phyloP scores from a whole-genome alignment of 2,888 invertebrate species.

The Tetrapedia diversipes region DNA sequence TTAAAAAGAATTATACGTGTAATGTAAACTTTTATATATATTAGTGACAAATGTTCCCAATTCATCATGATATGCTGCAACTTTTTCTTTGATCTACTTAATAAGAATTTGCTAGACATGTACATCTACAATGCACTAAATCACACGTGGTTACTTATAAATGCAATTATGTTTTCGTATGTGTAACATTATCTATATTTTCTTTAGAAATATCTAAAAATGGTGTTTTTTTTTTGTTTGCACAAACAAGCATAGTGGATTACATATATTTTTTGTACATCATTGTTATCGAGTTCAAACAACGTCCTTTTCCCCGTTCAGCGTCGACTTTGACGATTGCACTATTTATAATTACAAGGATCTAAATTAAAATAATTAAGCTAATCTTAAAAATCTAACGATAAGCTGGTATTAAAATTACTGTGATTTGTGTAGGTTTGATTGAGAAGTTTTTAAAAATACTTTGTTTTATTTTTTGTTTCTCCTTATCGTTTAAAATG shows the following conservation, averaged over 20 bases:
- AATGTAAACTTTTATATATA: slow-evolving; percentile 72
- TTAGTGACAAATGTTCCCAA: slow-evolving; percentile 76
- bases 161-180: slow-evolving; percentile 73
- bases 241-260: slow-evolving; percentile 75
- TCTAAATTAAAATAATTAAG: slow-evolving; percentile 74
- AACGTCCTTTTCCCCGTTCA: slow-evolving; percentile 63
- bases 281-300: slow-evolving; percentile 68
- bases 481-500: slow-evolving; percentile 64
- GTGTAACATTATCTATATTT: slow-evolving; percentile 77
- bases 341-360: slow-evolving; percentile 80
- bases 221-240: slow-evolving; percentile 66
- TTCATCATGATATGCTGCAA: slow-evolving; percentile 74
- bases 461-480: slow-evolving; percentile 48
- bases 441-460: slow-evolving; percentile 72
- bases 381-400: slow-evolving; percentile 71
- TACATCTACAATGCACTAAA: slow-evolving; percentile 75
- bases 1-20: slow-evolving; percentile 65
- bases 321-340: slow-evolving; percentile 78
- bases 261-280: slow-evolving; percentile 76
- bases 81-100: slow-evolving; percentile 66
- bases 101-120: slow-evolving; percentile 73
- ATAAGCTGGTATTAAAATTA: slow-evolving; percentile 78
- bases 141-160: slow-evolving; percentile 77
- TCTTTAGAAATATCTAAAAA: slow-evolving; percentile 76
- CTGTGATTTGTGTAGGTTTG: slow-evolving; percentile 71